Base-by-base conservation (phyloP, 2,113 vertebrate genomes). In the Peromyscus maniculatus region DNA sequence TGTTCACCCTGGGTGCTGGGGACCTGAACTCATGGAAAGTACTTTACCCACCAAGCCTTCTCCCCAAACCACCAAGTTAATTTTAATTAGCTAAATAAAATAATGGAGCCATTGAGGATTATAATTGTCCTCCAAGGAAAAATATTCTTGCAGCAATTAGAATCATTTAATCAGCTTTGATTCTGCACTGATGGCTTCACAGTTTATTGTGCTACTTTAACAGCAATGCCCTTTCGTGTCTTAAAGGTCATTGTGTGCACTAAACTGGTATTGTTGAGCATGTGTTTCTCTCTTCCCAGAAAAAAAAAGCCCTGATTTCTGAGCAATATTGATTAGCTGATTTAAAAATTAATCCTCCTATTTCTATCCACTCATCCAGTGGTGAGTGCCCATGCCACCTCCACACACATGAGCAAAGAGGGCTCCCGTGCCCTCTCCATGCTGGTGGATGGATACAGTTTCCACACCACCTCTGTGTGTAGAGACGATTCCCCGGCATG, bases 61-160 rank as follows among this genome's bases (percentile, higher is more conserved):
- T 87, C 24, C 46, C 86, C 5, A 52, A 66, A 22, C 3, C 64
- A 69, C 13, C 33, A 95, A 91, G 43, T 52, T 21, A 69, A 74
- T 86, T 80, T 93, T 66, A 84, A 43, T 66, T 71, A 78, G 55
- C 13, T 78, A 87, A 64, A 84, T 72, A 72, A 90, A 87, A 87
- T 75, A 59, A 28, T 43, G n/a, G 21, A 13, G 2, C 7, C 12
- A 28, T 57, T 57, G 15, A 39, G 3, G 52, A 26, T 74, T 57
- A 22, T 31, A 59, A 43, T 69, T 91, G 28, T 64, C 43, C 16
- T 74, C 55, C n/a, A 49, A 43, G 5, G 86, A 91, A 72, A 93
- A 1, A 69, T 13, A 75, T 17, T 78, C 46, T 80, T 16, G 1
- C 28, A 31, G 3, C 36, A 36, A 62, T 33, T 13, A 49, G 17